A percentile compares a stretch with the other conserved stretches of the same genome.
phyloP scores from a whole-genome alignment of 2,888 invertebrate species.

The Philonicus albiceps region DNA sequence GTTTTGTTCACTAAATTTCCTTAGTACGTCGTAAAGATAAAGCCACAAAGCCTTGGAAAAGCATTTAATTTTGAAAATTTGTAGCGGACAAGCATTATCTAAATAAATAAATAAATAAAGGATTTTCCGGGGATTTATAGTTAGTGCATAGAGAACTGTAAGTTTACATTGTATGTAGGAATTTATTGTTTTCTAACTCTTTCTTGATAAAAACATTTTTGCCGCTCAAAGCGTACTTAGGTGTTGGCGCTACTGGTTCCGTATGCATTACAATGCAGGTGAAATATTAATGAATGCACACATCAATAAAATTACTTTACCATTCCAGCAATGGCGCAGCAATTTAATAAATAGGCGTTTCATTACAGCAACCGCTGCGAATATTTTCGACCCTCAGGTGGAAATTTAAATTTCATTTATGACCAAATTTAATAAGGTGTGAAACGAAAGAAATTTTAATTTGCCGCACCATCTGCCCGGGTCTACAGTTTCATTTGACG shows the following conservation, averaged over 20 bases:
- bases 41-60: slow-evolving; percentile 9
- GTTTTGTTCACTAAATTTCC: slow-evolving; percentile 13
- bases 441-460: slow-evolving; percentile 33
- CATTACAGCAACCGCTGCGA: neutral
- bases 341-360: slow-evolving; percentile 18
- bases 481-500: neutral
- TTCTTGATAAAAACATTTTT: neutral
- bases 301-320: neutral
- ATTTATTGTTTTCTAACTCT: neutral
- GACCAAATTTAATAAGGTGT: slow-evolving; percentile 33
- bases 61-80: slow-evolving; percentile 26
- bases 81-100: neutral
- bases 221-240: neutral
- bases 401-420: slow-evolving; percentile 7
- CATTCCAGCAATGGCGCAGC: neutral
- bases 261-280: neutral
- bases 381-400: neutral
- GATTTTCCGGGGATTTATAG: neutral
- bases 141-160: neutral
- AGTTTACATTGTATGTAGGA: neutral
- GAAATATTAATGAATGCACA: neutral
- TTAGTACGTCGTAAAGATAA: slow-evolving; percentile 14
- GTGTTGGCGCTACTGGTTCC: neutral
- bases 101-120: too few species aligned
- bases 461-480: slow-evolving; percentile 30